Conservation (phyloP, 2,888 invertebrate genomes). For the Ophonus ardosiacus region DNA sequence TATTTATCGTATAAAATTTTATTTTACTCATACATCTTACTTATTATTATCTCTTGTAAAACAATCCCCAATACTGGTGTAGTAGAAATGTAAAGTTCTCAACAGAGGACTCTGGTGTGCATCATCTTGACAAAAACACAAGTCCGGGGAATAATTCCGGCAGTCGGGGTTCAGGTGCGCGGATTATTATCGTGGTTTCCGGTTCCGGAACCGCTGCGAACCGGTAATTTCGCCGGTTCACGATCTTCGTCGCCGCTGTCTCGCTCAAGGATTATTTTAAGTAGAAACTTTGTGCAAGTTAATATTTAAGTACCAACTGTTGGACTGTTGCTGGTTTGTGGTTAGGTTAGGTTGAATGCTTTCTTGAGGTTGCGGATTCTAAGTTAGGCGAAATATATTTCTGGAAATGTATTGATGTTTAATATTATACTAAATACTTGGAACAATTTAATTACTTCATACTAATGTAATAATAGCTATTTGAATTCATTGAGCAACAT, state of each 20-base stretch:
- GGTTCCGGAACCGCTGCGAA: slow-evolving; percentile 44
- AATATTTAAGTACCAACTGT: slow-evolving; percentile 57
- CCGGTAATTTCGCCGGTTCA: slow-evolving; percentile 50
- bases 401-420: not conserved
- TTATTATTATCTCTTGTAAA: not conserved
- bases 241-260: not conserved
- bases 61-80: not conserved
- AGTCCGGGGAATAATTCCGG: slow-evolving; percentile 30
- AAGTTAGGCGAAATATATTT: not conserved
- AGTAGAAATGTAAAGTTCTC: not conserved
- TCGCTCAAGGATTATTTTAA: slow-evolving; percentile 59
- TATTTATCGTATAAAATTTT: not conserved
- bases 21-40: not conserved
- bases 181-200: slow-evolving; percentile 59
- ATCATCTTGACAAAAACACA: slow-evolving; percentile 54
- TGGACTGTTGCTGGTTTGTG: not conserved
- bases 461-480: no score
- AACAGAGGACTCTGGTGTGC: not conserved
- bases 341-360: not conserved
- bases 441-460: no score
- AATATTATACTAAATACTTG: no score
- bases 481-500: no score
- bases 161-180: slow-evolving; percentile 50
- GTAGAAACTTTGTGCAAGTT: slow-evolving; percentile 56
- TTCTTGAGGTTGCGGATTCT: not conserved